Percentiles rank a stretch among this genome's conserved stretches.
Conservation (phyloP, 2,888 invertebrate genomes). For the Cataglyphis altisquamis region DNA sequence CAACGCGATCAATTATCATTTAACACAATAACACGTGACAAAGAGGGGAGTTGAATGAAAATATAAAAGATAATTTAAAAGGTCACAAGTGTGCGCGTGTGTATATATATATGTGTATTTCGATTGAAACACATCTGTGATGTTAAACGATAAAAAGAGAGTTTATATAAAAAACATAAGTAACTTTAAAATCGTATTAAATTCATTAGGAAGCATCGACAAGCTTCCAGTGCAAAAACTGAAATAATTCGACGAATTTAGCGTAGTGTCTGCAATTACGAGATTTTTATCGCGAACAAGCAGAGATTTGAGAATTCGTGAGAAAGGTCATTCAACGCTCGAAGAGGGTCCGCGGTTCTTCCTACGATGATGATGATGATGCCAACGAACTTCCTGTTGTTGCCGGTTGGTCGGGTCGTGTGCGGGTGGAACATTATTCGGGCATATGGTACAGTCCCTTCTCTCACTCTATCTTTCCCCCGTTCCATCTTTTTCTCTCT, state of each 20-base stretch:
- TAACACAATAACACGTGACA: neutral
- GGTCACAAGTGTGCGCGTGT: too few relatives aligned
- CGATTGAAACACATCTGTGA: neutral
- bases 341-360: slow-evolving; percentile 46
- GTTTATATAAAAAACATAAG: neutral
- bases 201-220: neutral
- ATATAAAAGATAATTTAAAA: neutral
- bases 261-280: neutral
- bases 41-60: neutral
- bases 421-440: slow-evolving; percentile 83
- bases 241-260: slow-evolving; percentile 15
- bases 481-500: slow-evolving; percentile 9
- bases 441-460: slow-evolving; percentile 81
- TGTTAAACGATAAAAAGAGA: neutral
- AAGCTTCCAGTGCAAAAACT: neutral
- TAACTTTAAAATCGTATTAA: slow-evolving; percentile 1
- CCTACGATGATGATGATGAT: slow-evolving; percentile 34
- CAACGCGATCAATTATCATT: slow-evolving; percentile 9
- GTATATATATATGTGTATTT: neutral
- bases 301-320: slow-evolving; percentile 1
- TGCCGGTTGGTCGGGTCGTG: slow-evolving; percentile 75
- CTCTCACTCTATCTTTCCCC: slow-evolving; percentile 28
- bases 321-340: slow-evolving; percentile 39
- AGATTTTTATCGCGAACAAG: neutral
- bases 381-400: slow-evolving; percentile 68